These are phyloP conservation scores for Augiades crinisus DNA, from an alignment of 2,888 invertebrate species.

Conservation along the genomic window DNA sequence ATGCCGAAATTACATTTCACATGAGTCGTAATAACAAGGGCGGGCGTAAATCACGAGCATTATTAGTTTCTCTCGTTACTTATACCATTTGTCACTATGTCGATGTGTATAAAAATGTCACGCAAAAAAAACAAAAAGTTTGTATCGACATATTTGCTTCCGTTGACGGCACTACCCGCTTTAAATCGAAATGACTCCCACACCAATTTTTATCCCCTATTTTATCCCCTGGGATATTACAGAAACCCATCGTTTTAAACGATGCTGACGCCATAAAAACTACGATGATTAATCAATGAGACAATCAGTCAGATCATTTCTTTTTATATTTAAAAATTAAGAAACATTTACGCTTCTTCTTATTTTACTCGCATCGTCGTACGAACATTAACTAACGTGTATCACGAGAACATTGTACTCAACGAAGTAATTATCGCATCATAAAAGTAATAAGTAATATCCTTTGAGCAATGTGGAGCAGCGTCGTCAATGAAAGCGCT, in stretches of 20 bases:
- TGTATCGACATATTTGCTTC: neutral
- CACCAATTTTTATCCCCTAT: too few relatives aligned
- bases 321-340: too few relatives aligned
- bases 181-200: too few relatives aligned
- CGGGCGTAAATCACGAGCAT: constrained; percentile 78
- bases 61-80: constrained; percentile 78
- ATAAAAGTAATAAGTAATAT: constrained; percentile 19
- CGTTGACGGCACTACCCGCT: too few relatives aligned
- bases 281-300: too few relatives aligned
- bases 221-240: too few relatives aligned
- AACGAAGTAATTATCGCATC: constrained; percentile 8
- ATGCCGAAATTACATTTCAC: constrained; percentile 80
- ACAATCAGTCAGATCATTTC: too few relatives aligned
- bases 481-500: constrained; percentile 23
- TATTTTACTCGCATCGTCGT: too few relatives aligned
- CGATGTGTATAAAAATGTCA: constrained; percentile 43
- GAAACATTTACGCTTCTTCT: too few relatives aligned
- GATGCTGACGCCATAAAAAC: too few relatives aligned
- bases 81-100: constrained; percentile 71
- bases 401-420: constrained; percentile 1
- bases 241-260: neutral
- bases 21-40: constrained; percentile 81
- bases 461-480: constrained; percentile 26
- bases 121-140: neutral
- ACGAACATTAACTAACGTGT: too few relatives aligned